Base-by-base conservation (phyloP, 2,888 invertebrate genomes). In the Neria commutata region DNA sequence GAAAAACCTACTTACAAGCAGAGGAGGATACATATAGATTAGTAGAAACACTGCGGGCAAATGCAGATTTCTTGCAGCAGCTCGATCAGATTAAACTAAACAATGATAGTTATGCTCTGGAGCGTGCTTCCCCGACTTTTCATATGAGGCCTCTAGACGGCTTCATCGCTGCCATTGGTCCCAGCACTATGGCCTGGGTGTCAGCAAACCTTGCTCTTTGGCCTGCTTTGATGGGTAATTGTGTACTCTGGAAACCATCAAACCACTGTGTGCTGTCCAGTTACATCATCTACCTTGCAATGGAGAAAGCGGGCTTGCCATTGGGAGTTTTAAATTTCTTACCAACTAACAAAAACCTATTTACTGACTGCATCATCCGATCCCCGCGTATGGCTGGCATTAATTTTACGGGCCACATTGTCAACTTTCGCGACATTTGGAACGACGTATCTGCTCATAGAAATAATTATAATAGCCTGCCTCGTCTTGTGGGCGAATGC, bases 161-260 rank as follows among this genome's bases (percentile, higher is more conserved):
- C 6, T 98, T 98, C 79, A 88, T 98, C 69, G 97, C 96, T 1
- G 94, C 97, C 0, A 89, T 98, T 11, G 91, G 94, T 37, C 98
- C 98, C 0, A 98, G 98, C 80, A 98, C 98, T 83, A 98, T 98
- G 80, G 97, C 97, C 16, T 98, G 98, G 4, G 97, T 98, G 71
- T 96, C 96, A 50, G 98, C 97, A 25, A 95, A 98, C 83, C 85
- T 98, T 60, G 90, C 91, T 0, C 91, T 91, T 75, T 90, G 91
- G 0, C 92, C 92, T 1, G 91, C 92, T 21, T 84, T 92, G 40
- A 91, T 91, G 89, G 98, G 98, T 10, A 96, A 96, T 77, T 87
- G 88, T 10, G 93, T 95, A 2, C 74, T 98, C 56, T 98, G 97
- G 97, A 98, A 98, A 80, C 97, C 98, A 0, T 95, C 97, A 1